A percentile compares a stretch with the other conserved stretches of the same genome.
phyloP scores from a whole-genome alignment of 1,140 invertebrate genomes.

The Telenomus remus region DNA sequence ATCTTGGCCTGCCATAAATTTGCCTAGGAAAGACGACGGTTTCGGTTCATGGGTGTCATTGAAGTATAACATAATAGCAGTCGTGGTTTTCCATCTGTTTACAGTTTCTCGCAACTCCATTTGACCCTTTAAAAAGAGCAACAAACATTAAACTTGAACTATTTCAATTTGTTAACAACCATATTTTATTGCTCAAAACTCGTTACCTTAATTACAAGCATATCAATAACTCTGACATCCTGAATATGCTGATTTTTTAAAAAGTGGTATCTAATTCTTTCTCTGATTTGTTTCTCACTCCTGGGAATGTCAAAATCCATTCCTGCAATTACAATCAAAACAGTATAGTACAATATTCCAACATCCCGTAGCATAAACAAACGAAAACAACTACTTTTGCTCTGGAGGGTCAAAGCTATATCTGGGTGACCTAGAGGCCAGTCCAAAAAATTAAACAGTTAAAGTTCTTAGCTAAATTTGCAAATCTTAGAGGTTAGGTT shows the following conservation, averaged over 20 bases:
- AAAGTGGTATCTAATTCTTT: slow-evolving; percentile 89
- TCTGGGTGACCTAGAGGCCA: no score
- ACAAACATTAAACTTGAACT: not conserved
- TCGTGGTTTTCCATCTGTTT: slow-evolving; percentile 90
- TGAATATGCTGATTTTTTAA: slow-evolving; percentile 78
- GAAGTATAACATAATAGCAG: slow-evolving; percentile 90
- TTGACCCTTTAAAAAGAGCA: slow-evolving; percentile 87
- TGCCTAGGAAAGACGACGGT: slow-evolving; percentile 93
- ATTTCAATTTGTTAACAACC: no score
- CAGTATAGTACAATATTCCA: no score
- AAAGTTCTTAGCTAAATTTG: no score
- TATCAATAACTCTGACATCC: slow-evolving; percentile 92
- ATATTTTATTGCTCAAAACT: no score
- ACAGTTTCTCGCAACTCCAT: slow-evolving; percentile 94
- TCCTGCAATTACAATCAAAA: slow-evolving; percentile 79
- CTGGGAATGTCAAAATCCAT: slow-evolving; percentile 87
- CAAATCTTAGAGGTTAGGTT: slow-evolving; percentile 22
- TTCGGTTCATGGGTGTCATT: slow-evolving; percentile 89
- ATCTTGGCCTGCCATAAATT: slow-evolving; percentile 85
- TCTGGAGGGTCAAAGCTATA: no score
- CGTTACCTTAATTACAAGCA: slow-evolving; percentile 91
- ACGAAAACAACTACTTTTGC: no score
- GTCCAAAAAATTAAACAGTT: slow-evolving; percentile 3
- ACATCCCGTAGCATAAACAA: no score
- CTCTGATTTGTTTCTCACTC: slow-evolving; percentile 79